Conservation (phyloP, 2,888 invertebrate species). For the Ornithoptera priamus region DNA sequence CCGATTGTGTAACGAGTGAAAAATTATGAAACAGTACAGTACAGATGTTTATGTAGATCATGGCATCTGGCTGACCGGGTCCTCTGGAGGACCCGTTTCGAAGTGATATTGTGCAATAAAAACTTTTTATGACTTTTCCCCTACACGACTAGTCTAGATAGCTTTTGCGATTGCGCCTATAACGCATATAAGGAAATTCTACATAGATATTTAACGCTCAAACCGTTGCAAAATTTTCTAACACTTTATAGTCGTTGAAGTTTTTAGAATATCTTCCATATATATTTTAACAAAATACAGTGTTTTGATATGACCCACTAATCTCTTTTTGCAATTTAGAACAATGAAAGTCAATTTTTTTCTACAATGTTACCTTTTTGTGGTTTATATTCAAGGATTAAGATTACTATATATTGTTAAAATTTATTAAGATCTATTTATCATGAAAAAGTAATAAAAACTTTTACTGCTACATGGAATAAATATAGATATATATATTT, state of each 20-base stretch:
- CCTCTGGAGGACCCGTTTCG: not conserved
- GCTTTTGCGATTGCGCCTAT: slow-evolving; percentile 2
- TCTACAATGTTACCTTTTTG: not conserved
- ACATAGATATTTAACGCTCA: not conserved
- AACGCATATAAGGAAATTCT: not conserved
- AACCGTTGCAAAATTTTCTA: slow-evolving; percentile 14
- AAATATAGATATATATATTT: no score
- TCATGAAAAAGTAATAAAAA: no score
- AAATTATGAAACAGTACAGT: not conserved
- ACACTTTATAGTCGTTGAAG: not conserved
- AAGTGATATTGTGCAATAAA: not conserved
- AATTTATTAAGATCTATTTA: not conserved
- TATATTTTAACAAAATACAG: slow-evolving; percentile 2
- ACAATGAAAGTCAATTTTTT: not conserved
- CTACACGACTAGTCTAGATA: not conserved
- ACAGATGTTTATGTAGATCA: not conserved
- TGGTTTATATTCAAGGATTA: not conserved
- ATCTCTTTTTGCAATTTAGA: slow-evolving; percentile 13
- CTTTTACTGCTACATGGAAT: no score
- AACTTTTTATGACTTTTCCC: slow-evolving; percentile 1
- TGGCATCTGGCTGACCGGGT: not conserved
- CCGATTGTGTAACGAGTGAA: not conserved
- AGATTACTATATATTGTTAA: not conserved
- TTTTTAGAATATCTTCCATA: slow-evolving; percentile 11
- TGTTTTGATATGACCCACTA: slow-evolving; percentile 18